Evolutionary conservation across 2,113 vertebrate species (phyloP).

Genomic region (Scartelaos histophorus): DNA sequence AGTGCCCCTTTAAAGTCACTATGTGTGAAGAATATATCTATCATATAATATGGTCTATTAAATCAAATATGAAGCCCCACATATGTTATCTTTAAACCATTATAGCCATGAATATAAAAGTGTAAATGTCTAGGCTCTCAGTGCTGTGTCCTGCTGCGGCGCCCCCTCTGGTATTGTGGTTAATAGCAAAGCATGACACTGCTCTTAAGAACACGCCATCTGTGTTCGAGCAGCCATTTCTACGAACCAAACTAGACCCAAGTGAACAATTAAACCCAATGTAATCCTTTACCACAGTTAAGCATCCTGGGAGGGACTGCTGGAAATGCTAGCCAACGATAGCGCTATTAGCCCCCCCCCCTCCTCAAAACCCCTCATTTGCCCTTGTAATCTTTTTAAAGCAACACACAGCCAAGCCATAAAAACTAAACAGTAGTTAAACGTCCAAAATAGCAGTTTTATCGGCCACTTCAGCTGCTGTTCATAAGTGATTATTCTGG

Average conservation of each 20-base stretch:
- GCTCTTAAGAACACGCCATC: not conserved
- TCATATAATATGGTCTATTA: not conserved
- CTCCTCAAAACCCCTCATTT: not conserved
- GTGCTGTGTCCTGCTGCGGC: not conserved
- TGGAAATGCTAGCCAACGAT: conserved; percentile 8
- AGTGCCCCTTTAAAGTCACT: too few relatives aligned
- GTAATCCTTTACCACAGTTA: conserved; percentile 11
- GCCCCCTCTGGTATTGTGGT: not conserved
- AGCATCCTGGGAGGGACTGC: conserved; percentile 5
- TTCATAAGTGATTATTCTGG: conserved; percentile 12
- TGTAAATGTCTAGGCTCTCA: not conserved
- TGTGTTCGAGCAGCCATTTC: not conserved
- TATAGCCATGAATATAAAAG: not conserved
- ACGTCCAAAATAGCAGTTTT: conserved; percentile 25
- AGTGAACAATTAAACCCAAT: conserved; percentile 6
- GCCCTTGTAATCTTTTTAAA: conserved; percentile 8
- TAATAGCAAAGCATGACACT: not conserved
- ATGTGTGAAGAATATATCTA: not conserved
- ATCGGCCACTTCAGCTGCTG: conserved; percentile 9
- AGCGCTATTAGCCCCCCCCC: conserved; percentile 11
- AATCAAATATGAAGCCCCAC: not conserved
- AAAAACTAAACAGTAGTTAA: conserved; percentile 19
- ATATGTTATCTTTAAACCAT: not conserved
- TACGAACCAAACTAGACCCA: not conserved
- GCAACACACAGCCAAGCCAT: conserved; percentile 20